Conservation (phyloP, 2,113 vertebrate genomes). For the Tor tambroides region DNA sequence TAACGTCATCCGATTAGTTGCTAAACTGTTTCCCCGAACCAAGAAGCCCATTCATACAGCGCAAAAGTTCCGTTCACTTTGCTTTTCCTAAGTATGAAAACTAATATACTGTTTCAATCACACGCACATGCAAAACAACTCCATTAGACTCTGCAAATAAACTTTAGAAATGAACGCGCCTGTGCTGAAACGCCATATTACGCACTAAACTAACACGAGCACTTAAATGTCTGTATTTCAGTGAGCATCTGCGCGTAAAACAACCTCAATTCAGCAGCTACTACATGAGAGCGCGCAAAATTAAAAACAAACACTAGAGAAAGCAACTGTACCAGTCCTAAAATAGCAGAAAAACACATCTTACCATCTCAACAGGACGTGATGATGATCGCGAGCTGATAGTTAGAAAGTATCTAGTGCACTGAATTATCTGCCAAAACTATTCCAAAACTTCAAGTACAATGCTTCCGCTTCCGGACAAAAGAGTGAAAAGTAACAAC, state of each 20-base stretch:
- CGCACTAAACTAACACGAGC: background rate
- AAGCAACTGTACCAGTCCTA: background rate
- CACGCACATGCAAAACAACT: conserved; percentile 1
- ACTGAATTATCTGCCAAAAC: conserved; percentile 51
- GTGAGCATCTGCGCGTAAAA: background rate
- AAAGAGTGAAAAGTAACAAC: conserved; percentile 37
- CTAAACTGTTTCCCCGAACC: background rate
- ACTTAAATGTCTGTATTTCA: background rate
- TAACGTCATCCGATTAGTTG: background rate
- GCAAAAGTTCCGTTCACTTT: background rate
- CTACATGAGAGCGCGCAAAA: background rate
- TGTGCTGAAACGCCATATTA: background rate
- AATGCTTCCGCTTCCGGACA: conserved; percentile 66
- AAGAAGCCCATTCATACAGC: background rate
- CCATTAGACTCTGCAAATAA: background rate
- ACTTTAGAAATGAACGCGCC: background rate
- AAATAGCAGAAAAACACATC: conserved; percentile 5
- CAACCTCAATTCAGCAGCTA: background rate
- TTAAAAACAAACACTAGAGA: background rate
- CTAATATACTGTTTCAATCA: background rate
- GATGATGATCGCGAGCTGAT: conserved; percentile 9
- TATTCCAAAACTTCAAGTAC: conserved; percentile 45
- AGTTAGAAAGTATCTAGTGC: conserved; percentile 27
- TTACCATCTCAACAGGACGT: conserved; percentile 27
- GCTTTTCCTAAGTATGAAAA: background rate